These are phyloP conservation scores for Diaphora mendica DNA, from an alignment of 2,888 invertebrate species.

Conservation along the genomic window DNA sequence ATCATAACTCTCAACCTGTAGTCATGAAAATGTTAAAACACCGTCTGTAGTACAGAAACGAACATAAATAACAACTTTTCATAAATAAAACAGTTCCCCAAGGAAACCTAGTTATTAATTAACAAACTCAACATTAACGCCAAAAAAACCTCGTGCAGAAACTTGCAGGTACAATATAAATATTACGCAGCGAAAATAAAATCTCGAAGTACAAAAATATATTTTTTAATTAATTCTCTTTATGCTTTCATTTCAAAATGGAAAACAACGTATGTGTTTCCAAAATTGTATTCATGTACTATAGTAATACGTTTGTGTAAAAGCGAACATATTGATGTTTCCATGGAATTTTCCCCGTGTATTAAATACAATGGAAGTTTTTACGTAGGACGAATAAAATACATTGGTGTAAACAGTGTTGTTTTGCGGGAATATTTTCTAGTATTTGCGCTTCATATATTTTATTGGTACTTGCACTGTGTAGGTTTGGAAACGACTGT, in stretches of 20 bases:
- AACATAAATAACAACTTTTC: too few relatives aligned
- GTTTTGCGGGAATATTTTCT: background rate
- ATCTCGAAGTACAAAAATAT: background rate
- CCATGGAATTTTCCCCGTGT: background rate
- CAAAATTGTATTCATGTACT: background rate
- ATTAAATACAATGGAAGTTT: background rate
- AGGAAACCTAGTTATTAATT: background rate
- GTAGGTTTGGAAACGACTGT: background rate
- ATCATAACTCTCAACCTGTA: background rate
- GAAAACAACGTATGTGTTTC: background rate
- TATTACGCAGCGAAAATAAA: background rate
- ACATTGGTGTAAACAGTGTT: background rate
- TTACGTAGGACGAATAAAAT: background rate
- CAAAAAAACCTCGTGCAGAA: background rate
- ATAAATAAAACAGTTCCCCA: background rate
- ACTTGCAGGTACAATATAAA: background rate
- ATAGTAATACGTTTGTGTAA: background rate
- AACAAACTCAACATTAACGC: background rate
- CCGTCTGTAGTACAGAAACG: background rate
- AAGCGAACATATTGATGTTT: slow-evolving; percentile 2
- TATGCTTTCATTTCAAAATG: background rate
- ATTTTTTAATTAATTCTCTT: background rate
- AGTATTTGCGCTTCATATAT: background rate
- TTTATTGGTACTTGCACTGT: background rate
- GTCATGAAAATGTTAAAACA: background rate